Evolutionary conservation across 2,113 vertebrate species (phyloP).

Genomic region (Nansenia antarctica): DNA sequence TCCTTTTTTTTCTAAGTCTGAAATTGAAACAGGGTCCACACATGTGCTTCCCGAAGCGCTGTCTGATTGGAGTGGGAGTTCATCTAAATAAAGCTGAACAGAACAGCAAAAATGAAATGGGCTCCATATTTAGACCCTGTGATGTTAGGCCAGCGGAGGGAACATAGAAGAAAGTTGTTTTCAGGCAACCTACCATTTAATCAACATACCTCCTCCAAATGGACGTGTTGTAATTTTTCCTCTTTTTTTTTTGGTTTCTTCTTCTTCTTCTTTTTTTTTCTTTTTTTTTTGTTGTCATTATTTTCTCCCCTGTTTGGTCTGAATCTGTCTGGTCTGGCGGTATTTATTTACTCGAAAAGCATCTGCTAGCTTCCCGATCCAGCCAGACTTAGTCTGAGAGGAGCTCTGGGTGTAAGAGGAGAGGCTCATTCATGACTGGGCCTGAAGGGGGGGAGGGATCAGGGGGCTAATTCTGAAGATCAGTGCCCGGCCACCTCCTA

Average conservation of each 20-base stretch:
- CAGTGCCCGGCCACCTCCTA: conserved; percentile 59
- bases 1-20: background rate
- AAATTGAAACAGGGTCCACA: conserved; percentile 52
- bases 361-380: conserved; percentile 50
- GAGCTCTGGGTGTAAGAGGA: conserved; percentile 58
- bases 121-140: conserved; percentile 52
- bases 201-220: conserved; percentile 46
- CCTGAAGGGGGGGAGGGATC: conserved; percentile 51
- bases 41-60: conserved; percentile 49
- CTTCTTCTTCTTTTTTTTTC: conserved; percentile 25
- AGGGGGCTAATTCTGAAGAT: conserved; percentile 58
- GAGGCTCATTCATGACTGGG: conserved; percentile 46
- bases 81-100: conserved; percentile 49
- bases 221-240: conserved; percentile 40
- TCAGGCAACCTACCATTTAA: conserved; percentile 51
- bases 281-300: background rate
- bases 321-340: conserved; percentile 16
- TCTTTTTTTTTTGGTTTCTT: conserved; percentile 31
- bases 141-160: conserved; percentile 51
- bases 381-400: conserved; percentile 46
- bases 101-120: conserved; percentile 40
- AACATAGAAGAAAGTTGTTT: conserved; percentile 40
- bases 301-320: too few species aligned
- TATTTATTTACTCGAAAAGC: conserved; percentile 60
- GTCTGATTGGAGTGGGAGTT: conserved; percentile 45